A percentile compares a stretch with the other conserved stretches of the same genome.
Conservation (phyloP, 2,113 vertebrate genomes). For the Pelusios castaneus region DNA sequence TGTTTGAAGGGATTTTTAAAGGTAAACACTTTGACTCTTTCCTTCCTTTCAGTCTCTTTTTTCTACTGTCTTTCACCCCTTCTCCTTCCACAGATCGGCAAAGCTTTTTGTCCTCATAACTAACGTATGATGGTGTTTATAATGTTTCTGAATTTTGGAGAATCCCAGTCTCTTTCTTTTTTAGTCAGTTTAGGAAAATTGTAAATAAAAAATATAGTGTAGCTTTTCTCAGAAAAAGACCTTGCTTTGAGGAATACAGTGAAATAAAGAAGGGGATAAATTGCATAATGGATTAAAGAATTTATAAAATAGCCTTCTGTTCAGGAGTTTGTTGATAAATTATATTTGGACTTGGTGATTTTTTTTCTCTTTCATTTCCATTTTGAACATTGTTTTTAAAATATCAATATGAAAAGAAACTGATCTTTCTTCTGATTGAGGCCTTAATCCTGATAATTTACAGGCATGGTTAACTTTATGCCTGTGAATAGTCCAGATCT, state of each 20-base stretch:
- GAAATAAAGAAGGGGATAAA: not conserved
- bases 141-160: not conserved
- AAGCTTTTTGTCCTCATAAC: not conserved
- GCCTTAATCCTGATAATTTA: not conserved
- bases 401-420: not conserved
- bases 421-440: not conserved
- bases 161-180: not conserved
- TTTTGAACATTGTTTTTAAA: not conserved
- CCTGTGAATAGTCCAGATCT: not conserved
- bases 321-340: not conserved
- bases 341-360: not conserved
- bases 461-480: not conserved
- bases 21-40: not conserved
- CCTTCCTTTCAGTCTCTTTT: not conserved
- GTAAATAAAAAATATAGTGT: not conserved
- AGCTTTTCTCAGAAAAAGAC: not conserved
- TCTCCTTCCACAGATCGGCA: not conserved
- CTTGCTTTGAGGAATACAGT: not conserved
- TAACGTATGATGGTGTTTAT: not conserved
- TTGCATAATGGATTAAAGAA: not conserved
- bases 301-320: not conserved
- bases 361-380: not conserved
- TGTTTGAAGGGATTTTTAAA: not conserved
- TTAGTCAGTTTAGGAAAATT: not conserved
- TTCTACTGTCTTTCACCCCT: not conserved